Evolutionary conservation across 2,113 vertebrate species (phyloP).

Genomic region (Rhinogobius similis): DNA sequence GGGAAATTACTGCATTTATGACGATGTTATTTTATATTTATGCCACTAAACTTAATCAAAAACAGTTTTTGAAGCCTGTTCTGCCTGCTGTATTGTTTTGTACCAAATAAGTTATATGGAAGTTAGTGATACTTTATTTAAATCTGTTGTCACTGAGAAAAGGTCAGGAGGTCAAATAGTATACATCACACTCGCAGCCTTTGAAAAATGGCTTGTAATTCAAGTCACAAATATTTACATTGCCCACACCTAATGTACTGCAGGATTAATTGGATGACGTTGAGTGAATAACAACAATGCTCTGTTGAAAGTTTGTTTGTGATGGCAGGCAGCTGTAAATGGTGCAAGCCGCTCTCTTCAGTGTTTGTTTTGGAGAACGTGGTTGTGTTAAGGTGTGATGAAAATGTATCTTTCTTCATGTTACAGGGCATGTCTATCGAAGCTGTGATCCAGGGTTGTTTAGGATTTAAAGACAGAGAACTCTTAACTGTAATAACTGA

Average conservation of each 20-base stretch:
- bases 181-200: too few relatives aligned
- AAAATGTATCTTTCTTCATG: constrained; percentile 4
- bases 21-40: neutral
- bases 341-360: neutral
- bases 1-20: neutral
- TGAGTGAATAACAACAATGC: neutral
- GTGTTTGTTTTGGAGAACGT: constrained; percentile 1
- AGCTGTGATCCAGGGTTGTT: neutral
- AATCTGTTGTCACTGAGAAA: too few relatives aligned
- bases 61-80: neutral
- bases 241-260: neutral
- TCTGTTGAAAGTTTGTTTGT: neutral
- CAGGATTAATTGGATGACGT: neutral
- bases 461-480: neutral
- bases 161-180: too few relatives aligned
- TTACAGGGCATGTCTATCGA: neutral
- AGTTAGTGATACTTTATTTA: too few relatives aligned
- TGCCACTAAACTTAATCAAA: neutral
- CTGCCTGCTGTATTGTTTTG: too few relatives aligned
- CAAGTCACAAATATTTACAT: neutral
- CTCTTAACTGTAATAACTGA: neutral
- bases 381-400: neutral
- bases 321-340: neutral
- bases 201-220: too few relatives aligned
- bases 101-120: too few relatives aligned